phyloP scores from a whole-genome alignment of 2,888 invertebrate species.

The Luffia ferchaultella region DNA sequence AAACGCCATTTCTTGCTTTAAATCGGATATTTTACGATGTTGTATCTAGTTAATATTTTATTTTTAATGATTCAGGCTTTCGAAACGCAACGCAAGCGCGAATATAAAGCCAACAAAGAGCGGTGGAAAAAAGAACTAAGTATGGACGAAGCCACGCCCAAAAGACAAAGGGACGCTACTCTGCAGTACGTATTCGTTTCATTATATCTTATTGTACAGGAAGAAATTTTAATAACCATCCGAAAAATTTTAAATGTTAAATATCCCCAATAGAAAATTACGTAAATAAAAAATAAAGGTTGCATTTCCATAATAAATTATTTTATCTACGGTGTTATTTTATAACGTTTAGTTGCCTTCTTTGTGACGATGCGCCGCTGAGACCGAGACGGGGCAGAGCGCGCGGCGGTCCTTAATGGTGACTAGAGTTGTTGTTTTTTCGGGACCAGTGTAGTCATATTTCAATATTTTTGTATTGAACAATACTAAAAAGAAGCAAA shows the following conservation, averaged over 20 bases:
- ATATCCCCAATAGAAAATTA: background rate
- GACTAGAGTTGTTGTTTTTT: background rate
- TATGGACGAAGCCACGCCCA: conserved; percentile 91
- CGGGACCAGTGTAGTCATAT: too few species aligned
- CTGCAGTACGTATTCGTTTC: conserved; percentile 69
- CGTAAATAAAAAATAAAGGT: background rate
- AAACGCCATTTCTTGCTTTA: too few species aligned
- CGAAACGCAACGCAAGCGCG: conserved; percentile 92
- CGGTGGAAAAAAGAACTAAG: conserved; percentile 94
- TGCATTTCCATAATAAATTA: too few species aligned
- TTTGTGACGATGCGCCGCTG: background rate
- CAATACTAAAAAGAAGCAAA: too few species aligned
- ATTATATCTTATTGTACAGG: too few species aligned
- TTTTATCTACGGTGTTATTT: too few species aligned
- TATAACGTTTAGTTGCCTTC: too few species aligned
- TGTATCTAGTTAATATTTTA: too few species aligned
- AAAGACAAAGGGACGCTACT: conserved; percentile 89
- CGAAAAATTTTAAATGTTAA: background rate
- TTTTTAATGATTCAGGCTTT: conserved; percentile 71
- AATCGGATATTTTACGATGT: too few species aligned
- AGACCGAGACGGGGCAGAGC: background rate
- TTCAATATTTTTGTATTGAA: too few species aligned
- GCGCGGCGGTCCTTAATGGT: background rate
- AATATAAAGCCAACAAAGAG: conserved; percentile 97
- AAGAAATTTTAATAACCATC: too few species aligned